Evolutionary conservation across 2,113 vertebrate genomes (phyloP).

Genomic region (Tyrannus savana): DNA sequence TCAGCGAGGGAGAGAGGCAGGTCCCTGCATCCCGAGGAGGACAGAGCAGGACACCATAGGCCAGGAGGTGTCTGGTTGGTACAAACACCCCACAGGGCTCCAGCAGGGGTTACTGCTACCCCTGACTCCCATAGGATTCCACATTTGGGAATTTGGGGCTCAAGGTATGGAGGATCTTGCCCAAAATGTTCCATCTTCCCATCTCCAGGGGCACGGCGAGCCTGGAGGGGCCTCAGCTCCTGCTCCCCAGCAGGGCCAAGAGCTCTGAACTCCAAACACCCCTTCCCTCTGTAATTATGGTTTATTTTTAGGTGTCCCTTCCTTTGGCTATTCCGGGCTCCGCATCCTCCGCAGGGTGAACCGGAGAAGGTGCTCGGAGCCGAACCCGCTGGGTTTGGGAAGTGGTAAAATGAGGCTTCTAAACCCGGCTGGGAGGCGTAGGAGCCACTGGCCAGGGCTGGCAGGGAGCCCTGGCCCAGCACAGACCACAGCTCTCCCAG

Average conservation of each 20-base stretch:
- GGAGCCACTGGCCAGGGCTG: constrained; percentile 52
- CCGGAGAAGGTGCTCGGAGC: constrained; percentile 56
- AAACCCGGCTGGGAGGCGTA: constrained; percentile 62
- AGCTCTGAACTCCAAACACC: constrained; percentile 48
- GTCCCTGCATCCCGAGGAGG: not conserved
- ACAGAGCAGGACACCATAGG: not conserved
- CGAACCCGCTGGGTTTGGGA: constrained; percentile 59
- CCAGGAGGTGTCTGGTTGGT: not conserved
- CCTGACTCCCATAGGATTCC: not conserved
- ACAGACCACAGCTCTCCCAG: constrained; percentile 53
- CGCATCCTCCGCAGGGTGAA: constrained; percentile 68
- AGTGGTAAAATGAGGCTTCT: constrained; percentile 54
- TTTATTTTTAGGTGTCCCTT: constrained; percentile 79
- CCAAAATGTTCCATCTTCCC: not conserved
- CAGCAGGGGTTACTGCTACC: not conserved
- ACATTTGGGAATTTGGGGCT: not conserved
- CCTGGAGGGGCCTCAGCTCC: constrained; percentile 15
- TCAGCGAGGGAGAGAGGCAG: not conserved
- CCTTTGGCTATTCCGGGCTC: constrained; percentile 76
- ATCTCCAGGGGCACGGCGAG: not conserved
- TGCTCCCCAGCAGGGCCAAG: constrained; percentile 36
- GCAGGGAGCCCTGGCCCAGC: constrained; percentile 54
- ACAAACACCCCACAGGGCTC: not conserved
- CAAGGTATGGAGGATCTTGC: not conserved
- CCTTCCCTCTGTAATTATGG: constrained; percentile 75